Base-by-base conservation (phyloP, 92 coral and sea anemone genomes). In the Porites evermanni region DNA sequence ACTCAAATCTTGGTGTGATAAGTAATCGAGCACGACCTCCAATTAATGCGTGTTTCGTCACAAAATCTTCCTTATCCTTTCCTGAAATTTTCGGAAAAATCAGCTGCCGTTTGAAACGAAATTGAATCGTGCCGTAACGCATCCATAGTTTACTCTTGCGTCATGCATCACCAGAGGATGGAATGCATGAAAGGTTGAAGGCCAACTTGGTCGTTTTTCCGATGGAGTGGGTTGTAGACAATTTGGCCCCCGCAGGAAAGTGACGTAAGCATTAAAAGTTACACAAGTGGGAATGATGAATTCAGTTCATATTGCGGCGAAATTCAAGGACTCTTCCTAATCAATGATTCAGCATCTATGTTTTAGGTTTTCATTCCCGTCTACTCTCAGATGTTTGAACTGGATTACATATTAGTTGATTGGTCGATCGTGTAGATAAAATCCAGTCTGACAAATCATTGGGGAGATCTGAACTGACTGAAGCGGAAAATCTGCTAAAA, bases 121-220 rank as follows among this genome's bases (percentile, higher is more conserved):
- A 50, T 4, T 56, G 61, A 56, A 56, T 72, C 77, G 58, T 72
- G 77, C 24, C 59, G 10, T 26, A 9, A 72, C 12, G 10, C 77
- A 72, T 24, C 60, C 18, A 29, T 23, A 1, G 67, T 63, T 20
- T 63, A 8, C 17, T 16, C 1, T 63, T 63, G 21, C 67, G 67
- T 63, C 67, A 17, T 12, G 38, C 11, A 70, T 7, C 8, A 4
- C 10, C 17, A 4, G 52, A n/a, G 12, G 12, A 51, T n/a, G 86
- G 69, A 32, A 81, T 81, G 54, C 32, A 4, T 6, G 0, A 17
- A 4, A 70, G 78, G 86, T 81, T 71, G 70, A 81, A 71, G 78
- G 86, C 59, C 86, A 81, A 54, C 68, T 23, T 69, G 18, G 60
- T 53, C 5, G 23, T 16, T 81, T 38, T 81, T 58, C 59, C 78